These are phyloP conservation scores for Nudaria mundana DNA, from an alignment of 2,888 invertebrate genomes.

Conservation along the genomic window DNA sequence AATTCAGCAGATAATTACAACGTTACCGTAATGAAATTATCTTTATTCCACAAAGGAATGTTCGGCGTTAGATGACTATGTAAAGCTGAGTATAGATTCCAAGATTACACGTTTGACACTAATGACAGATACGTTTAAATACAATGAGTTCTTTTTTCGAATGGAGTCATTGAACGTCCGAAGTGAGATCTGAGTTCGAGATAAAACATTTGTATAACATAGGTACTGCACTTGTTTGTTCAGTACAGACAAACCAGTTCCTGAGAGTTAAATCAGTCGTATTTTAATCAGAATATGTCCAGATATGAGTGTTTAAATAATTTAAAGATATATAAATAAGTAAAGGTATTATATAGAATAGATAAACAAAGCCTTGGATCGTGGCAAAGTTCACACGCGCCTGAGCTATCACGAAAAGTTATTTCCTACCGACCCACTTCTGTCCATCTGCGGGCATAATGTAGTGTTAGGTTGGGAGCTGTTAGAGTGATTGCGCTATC, in stretches of 20 bases:
- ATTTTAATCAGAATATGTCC: no score
- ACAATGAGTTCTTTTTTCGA: slow-evolving; percentile 7
- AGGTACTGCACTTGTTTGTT: slow-evolving; percentile 8
- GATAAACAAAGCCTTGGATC: slow-evolving; percentile 21
- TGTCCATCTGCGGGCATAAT: slow-evolving; percentile 54
- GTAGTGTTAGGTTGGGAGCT: slow-evolving; percentile 46
- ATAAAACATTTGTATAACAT: slow-evolving; percentile 10
- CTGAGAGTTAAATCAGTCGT: neutral
- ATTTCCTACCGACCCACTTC: slow-evolving; percentile 64
- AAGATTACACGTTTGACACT: slow-evolving; percentile 8
- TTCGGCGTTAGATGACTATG: slow-evolving; percentile 1
- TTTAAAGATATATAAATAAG: no score
- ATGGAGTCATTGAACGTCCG: slow-evolving; percentile 9
- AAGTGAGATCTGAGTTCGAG: slow-evolving; percentile 16
- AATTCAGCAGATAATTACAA: slow-evolving; percentile 25
- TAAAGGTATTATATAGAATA: no score
- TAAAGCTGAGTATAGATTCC: slow-evolving; percentile 6
- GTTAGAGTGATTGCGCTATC: slow-evolving; percentile 38
- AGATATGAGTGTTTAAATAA: no score
- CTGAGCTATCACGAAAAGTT: slow-evolving; percentile 54
- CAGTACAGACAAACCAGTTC: neutral
- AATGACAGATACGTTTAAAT: slow-evolving; percentile 15
- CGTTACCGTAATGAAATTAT: slow-evolving; percentile 23
- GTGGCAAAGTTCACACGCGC: slow-evolving; percentile 56
- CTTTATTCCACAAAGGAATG: slow-evolving; percentile 19